These are phyloP conservation scores for Gryon sp. DNA, from an alignment of 1,140 invertebrate genomes.

Conservation along the genomic window DNA sequence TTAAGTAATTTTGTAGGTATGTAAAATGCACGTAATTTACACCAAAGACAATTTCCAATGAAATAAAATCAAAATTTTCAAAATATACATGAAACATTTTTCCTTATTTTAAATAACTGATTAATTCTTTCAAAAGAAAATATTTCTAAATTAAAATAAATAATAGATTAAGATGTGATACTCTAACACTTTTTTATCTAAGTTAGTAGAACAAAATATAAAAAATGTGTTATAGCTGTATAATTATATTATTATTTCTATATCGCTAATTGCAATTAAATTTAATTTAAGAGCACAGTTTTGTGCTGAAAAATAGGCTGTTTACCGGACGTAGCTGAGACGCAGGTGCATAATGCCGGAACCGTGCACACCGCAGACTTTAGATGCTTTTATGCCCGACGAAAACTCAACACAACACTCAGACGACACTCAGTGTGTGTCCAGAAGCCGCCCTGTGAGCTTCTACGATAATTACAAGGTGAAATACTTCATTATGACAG, in stretches of 20 bases:
- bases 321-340: conserved; percentile 40
- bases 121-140: too few relatives aligned
- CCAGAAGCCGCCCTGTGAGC: conserved; percentile 76
- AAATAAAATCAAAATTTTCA: too few relatives aligned
- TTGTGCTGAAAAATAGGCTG: conserved; percentile 31
- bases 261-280: conserved; percentile 21
- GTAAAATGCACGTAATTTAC: too few relatives aligned
- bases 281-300: conserved; percentile 34
- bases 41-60: too few relatives aligned
- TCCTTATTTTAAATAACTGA: too few relatives aligned
- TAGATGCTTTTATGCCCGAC: conserved; percentile 57
- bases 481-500: conserved; percentile 20
- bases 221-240: too few relatives aligned
- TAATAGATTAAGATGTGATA: too few relatives aligned
- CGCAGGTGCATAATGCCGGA: conserved; percentile 63
- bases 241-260: conserved; percentile 2
- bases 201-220: too few relatives aligned
- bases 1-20: too few relatives aligned
- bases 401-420: conserved; percentile 67
- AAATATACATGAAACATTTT: too few relatives aligned
- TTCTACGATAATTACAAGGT: conserved; percentile 78
- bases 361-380: conserved; percentile 54
- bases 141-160: too few relatives aligned
- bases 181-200: too few relatives aligned
- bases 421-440: conserved; percentile 72